Evolutionary conservation across 2,113 vertebrate species (phyloP).

Genomic region (Taurulus bubalis): DNA sequence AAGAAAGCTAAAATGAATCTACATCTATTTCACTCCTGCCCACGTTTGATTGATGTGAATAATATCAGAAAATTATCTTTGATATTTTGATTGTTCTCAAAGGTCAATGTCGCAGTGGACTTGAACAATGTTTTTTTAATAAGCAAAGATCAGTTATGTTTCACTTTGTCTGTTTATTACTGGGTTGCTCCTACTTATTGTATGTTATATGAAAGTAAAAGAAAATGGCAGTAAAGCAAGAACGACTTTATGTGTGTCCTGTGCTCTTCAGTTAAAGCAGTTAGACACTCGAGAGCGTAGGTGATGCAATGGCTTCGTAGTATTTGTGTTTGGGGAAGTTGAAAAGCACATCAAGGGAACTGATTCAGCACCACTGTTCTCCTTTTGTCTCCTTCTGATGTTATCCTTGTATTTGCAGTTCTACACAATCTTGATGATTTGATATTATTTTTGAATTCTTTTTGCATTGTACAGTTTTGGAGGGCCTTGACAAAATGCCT

Average conservation of each 20-base stretch:
- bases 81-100: not conserved
- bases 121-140: not conserved
- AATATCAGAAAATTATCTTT: not conserved
- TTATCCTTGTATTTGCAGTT: not conserved
- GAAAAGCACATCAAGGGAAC: not conserved
- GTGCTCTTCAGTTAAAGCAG: not conserved
- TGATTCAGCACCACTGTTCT: not conserved
- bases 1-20: not conserved
- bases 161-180: not conserved
- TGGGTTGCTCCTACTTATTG: not conserved
- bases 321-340: not conserved
- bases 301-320: not conserved
- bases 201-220: not conserved
- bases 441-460: no score
- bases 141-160: not conserved
- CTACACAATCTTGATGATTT: not conserved
- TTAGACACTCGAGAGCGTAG: not conserved
- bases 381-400: not conserved
- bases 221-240: not conserved
- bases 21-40: not conserved
- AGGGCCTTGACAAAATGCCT: slow-evolving; percentile 72
- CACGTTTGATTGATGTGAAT: no score
- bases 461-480: slow-evolving; percentile 63
- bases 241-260: not conserved
- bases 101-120: not conserved